Evolutionary conservation across 2,113 vertebrate genomes (phyloP).

Genomic region (Sprattus sprattus): DNA sequence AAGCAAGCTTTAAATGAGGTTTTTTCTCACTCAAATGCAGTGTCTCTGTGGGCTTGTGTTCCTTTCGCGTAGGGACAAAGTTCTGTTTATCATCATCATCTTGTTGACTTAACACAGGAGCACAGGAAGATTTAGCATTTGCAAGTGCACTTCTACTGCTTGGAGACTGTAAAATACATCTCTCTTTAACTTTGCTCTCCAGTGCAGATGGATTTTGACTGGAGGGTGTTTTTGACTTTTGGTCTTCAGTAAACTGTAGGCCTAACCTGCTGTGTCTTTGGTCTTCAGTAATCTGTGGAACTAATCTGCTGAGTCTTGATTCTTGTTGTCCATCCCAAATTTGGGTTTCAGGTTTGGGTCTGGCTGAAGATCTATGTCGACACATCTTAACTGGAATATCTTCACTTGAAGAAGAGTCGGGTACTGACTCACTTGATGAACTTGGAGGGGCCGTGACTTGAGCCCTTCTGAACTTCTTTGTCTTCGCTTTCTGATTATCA

Average conservation of each 20-base stretch:
- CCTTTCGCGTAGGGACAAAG: not conserved
- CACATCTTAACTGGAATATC: conserved; percentile 27
- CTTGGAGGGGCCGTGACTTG: conserved; percentile 50
- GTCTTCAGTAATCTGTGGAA: not conserved
- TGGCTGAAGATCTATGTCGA: conserved; percentile 40
- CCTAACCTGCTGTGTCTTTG: not conserved
- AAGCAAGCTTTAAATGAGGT: not conserved
- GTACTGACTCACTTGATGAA: conserved; percentile 65
- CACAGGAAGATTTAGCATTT: not conserved
- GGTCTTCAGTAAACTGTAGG: not conserved
- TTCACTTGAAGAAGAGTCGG: conserved; percentile 65
- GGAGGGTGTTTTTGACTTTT: conserved; percentile 16
- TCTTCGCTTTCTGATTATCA: conserved; percentile 55
- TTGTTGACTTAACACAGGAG: not conserved
- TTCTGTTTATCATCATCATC: not conserved
- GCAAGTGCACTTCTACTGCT: not conserved
- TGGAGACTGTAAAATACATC: not conserved
- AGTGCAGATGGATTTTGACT: not conserved
- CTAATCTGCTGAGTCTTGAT: not conserved
- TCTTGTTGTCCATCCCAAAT: conserved; percentile 26
- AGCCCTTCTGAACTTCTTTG: conserved; percentile 62
- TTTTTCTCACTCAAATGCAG: not conserved
- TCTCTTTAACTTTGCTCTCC: not conserved
- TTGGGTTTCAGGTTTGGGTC: conserved; percentile 37
- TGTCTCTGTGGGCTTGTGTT: not conserved